Evolutionary conservation across 1,140 invertebrate genomes (phyloP), one percentile per base, ranked within the genome.

Genomic region (Sarcophaga peregrina): DNA sequence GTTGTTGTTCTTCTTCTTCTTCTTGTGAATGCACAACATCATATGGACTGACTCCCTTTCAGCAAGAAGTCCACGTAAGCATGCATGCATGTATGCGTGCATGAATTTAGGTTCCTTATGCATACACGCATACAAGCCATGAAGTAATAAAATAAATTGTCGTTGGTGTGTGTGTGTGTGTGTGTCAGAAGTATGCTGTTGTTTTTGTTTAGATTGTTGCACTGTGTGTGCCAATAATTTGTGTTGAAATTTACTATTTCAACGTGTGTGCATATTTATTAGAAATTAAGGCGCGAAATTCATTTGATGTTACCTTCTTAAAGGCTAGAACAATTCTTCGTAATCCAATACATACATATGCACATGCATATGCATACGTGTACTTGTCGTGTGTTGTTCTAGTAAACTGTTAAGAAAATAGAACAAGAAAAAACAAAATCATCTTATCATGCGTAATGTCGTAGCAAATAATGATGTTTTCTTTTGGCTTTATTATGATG

Each of bases 281-380:
- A 68, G 62, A 68, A 68, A 68, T 68, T 68, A 68, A 68, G 62
- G 62, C 62, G 62, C 62, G 62, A 68, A 68, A 68, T 68, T 68
- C 62, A 37, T 37, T 37, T 37, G 25, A 37, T 37, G 25, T 37
- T 37, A 37, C 25, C 1, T 37, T 37, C 25, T 37, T 37, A 37
- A 37, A 4, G 4, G 25, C 25, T 37, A 37, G 1, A 37, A n/a
- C n/a, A 37, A 37, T 37, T 37, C 25, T 37, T 37, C 25, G 1
- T 37, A 37, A 37, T 37, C 25, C 25, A 37, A 37, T 37, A 37
- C 25, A 37, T 2, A 37, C 25, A 37, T 37, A 37, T 37, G 4
- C 1, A 37, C 25, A 37, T 37, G 25, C 25, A 37, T 37, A 37
- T 37, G 25, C 4, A 4, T 37, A 37, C 25, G 4, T 2, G 25